These are phyloP conservation scores for Coendou prehensilis DNA, from an alignment of 2,797 vertebrate genomes.

Conservation along the genomic window DNA sequence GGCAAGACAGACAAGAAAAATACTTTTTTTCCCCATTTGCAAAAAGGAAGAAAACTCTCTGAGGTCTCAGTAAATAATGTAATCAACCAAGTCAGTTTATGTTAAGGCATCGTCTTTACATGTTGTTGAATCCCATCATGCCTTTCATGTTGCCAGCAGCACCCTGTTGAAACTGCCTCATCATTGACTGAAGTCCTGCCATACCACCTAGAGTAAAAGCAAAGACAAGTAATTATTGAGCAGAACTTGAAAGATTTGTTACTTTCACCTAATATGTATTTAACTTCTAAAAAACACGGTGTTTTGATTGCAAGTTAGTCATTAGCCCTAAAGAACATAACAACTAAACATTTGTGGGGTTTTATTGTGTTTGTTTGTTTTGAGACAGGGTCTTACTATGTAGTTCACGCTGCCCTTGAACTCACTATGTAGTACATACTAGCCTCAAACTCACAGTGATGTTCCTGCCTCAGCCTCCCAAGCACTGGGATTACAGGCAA, in stretches of 20 bases:
- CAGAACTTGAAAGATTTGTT: slow-evolving; percentile 25
- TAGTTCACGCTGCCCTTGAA: neutral
- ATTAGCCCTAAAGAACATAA: slow-evolving; percentile 53
- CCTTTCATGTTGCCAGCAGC: slow-evolving; percentile 99
- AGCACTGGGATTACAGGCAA: neutral
- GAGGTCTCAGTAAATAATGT: slow-evolving; percentile 86
- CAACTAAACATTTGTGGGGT: slow-evolving; percentile 8
- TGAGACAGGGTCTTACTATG: neutral
- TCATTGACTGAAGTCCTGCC: slow-evolving; percentile 99
- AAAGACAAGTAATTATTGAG: slow-evolving; percentile 58
- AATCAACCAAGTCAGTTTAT: slow-evolving; percentile 87
- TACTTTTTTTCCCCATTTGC: slow-evolving; percentile 75
- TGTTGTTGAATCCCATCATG: slow-evolving; percentile 99
- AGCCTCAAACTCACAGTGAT: neutral
- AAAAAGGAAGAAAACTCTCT: slow-evolving; percentile 88
- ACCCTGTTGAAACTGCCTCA: slow-evolving; percentile 99
- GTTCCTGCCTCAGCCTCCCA: neutral
- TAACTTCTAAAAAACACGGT: slow-evolving; percentile 54
- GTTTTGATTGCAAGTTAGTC: slow-evolving; percentile 44
- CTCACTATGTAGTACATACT: neutral
- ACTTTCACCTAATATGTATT: slow-evolving; percentile 36
- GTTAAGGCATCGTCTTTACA: slow-evolving; percentile 94
- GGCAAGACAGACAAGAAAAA: slow-evolving; percentile 76
- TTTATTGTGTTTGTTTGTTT: neutral
- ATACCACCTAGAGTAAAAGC: slow-evolving; percentile 93